A percentile compares a stretch with the other conserved stretches of the same genome.
Evolutionary conservation across 1,140 invertebrate species (phyloP).

Genomic region (Drosophila sproati): DNA sequence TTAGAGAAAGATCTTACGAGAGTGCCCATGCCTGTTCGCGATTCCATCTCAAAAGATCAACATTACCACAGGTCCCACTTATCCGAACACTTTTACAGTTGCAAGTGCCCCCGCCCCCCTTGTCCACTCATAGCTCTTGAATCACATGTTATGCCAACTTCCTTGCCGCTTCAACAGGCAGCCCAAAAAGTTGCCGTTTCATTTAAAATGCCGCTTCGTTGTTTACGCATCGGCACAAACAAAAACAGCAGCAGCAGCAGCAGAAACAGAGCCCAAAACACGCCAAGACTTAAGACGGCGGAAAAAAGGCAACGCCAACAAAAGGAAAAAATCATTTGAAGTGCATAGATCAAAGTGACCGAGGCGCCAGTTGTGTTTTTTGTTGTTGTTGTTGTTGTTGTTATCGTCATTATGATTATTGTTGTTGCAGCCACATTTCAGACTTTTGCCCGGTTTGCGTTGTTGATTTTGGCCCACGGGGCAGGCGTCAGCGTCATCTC

Average conservation of each 20-base stretch:
- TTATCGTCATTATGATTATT: conserved; percentile 6
- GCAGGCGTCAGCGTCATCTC: conserved; percentile 39
- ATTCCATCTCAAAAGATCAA: conserved; percentile 31
- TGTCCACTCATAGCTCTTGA: conserved; percentile 11
- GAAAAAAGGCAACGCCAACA: conserved; percentile 34
- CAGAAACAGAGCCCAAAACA: conserved; percentile 2
- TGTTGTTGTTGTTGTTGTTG: conserved; percentile 28
- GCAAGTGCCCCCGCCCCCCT: conserved; percentile 3
- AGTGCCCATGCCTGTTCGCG: not conserved
- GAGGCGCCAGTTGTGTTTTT: conserved; percentile 64
- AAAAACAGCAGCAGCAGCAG: conserved; percentile 47
- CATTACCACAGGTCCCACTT: conserved; percentile 34
- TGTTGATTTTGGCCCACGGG: conserved; percentile 50
- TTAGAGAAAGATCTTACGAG: conserved; percentile 5
- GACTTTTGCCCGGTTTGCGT: conserved; percentile 27
- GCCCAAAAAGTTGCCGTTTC: conserved; percentile 74
- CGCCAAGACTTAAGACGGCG: not conserved
- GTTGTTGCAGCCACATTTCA: conserved; percentile 48
- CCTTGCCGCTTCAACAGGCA: conserved; percentile 60
- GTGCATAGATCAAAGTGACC: conserved; percentile 79
- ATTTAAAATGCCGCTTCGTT: conserved; percentile 74
- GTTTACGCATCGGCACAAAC: conserved; percentile 76
- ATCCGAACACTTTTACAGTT: conserved; percentile 38
- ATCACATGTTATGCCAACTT: conserved; percentile 71
- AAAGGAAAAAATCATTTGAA: conserved; percentile 72